phyloP scores from a whole-genome alignment of 1,140 invertebrate species.

The Akabosia matsudoensis region DNA sequence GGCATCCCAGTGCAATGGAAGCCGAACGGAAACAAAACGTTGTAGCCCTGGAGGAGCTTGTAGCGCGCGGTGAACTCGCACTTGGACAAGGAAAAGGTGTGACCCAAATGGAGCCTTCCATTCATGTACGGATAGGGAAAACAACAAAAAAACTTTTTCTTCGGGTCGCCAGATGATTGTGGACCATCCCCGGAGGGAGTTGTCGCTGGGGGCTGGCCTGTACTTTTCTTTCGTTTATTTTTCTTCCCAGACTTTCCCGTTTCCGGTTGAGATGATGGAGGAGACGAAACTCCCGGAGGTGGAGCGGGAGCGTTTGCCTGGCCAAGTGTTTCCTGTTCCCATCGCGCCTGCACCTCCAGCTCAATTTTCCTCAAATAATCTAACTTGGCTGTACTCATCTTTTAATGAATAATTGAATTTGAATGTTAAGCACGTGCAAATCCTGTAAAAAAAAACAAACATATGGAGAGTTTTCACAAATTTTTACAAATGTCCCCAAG shows the following conservation, averaged over 20 bases:
- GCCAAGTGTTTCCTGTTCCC: conserved; percentile 74
- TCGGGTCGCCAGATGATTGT: not conserved
- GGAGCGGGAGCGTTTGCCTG: conserved; percentile 73
- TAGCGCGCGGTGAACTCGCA: conserved; percentile 68
- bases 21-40: conserved; percentile 94
- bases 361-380: conserved; percentile 86
- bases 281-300: not conserved
- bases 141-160: conserved; percentile 88
- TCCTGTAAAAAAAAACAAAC: too few relatives aligned
- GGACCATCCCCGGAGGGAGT: not conserved
- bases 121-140: conserved; percentile 99
- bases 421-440: not conserved
- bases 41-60: conserved; percentile 84
- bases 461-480: too few relatives aligned
- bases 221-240: conserved; percentile 52
- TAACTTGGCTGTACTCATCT: conserved; percentile 88
- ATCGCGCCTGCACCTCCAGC: conserved; percentile 73
- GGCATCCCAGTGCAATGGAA: conserved; percentile 98
- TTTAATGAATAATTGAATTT: not conserved
- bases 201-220: conserved; percentile 36
- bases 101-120: conserved; percentile 93
- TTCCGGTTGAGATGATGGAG: not conserved
- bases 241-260: conserved; percentile 67
- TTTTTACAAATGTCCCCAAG: too few relatives aligned
- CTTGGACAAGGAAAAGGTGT: conserved; percentile 96